These are phyloP conservation scores for Atrina japonica DNA, from an alignment of 2,888 invertebrate genomes.

Conservation along the genomic window DNA sequence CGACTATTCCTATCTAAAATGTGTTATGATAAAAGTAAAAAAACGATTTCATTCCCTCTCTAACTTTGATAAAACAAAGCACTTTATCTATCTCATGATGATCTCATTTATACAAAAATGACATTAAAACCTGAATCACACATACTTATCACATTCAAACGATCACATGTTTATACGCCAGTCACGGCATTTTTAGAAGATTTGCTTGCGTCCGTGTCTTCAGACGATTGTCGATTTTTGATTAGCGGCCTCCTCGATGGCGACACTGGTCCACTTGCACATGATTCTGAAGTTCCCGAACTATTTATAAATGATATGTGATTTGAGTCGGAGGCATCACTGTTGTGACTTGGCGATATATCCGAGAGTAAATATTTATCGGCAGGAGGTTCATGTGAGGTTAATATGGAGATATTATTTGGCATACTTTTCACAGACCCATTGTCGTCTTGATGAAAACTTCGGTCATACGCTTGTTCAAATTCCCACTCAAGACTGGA, in stretches of 20 bases:
- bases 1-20: too few relatives aligned
- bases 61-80: too few relatives aligned
- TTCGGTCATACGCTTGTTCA: conserved; percentile 60
- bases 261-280: conserved; percentile 6
- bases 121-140: too few relatives aligned
- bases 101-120: too few relatives aligned
- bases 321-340: neutral
- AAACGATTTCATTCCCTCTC: too few relatives aligned
- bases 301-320: neutral
- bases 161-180: too few relatives aligned
- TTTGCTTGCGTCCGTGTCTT: too few relatives aligned
- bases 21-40: too few relatives aligned
- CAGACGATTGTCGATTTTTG: neutral
- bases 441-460: conserved; percentile 28
- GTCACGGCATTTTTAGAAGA: too few relatives aligned
- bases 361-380: neutral
- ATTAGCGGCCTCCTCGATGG: conserved; percentile 15
- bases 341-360: neutral
- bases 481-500: conserved; percentile 74
- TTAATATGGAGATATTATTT: conserved; percentile 7
- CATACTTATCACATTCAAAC: too few relatives aligned
- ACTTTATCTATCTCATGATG: too few relatives aligned
- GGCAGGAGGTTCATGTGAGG: neutral
- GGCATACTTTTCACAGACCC: conserved; percentile 33
- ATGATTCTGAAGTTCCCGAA: conserved; percentile 4